These are phyloP conservation scores for Sphaerodactylus townsendi DNA, from an alignment of 2,113 vertebrate genomes.

Conservation along the genomic window DNA sequence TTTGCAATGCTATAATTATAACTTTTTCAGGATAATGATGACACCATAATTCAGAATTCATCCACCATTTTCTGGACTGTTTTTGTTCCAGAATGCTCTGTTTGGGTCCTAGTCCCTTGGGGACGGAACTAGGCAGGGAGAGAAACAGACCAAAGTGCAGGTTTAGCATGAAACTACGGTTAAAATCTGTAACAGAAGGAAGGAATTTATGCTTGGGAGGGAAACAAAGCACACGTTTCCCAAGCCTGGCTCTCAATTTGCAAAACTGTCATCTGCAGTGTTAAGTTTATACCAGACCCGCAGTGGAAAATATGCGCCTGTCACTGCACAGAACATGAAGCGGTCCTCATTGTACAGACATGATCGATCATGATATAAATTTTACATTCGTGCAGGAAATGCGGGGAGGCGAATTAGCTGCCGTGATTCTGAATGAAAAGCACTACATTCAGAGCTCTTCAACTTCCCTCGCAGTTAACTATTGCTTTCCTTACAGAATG, in stretches of 20 bases:
- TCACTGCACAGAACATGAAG: background rate
- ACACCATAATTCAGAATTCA: no score
- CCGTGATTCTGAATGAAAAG: conserved; percentile 29
- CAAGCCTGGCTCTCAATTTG: background rate
- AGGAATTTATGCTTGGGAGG: background rate
- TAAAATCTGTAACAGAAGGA: background rate
- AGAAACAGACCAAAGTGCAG: background rate
- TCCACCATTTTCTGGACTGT: no score
- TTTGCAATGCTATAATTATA: no score
- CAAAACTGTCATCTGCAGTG: background rate
- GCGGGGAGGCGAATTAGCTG: conserved; percentile 20
- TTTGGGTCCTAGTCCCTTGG: no score
- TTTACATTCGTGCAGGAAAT: background rate
- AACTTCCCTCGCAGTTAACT: background rate
- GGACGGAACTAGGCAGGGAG: no score
- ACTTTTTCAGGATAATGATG: no score
- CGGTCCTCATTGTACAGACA: background rate
- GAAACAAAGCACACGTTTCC: no score
- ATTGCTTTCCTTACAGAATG: conserved; percentile 23
- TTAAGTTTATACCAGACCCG: background rate
- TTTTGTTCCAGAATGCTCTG: no score
- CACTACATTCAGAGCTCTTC: conserved; percentile 34
- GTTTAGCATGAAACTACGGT: no score
- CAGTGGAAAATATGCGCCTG: background rate
- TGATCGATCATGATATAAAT: background rate